Evolutionary conservation across 2,888 invertebrate genomes (phyloP).

Genomic region (Leptopilina syphax): DNA sequence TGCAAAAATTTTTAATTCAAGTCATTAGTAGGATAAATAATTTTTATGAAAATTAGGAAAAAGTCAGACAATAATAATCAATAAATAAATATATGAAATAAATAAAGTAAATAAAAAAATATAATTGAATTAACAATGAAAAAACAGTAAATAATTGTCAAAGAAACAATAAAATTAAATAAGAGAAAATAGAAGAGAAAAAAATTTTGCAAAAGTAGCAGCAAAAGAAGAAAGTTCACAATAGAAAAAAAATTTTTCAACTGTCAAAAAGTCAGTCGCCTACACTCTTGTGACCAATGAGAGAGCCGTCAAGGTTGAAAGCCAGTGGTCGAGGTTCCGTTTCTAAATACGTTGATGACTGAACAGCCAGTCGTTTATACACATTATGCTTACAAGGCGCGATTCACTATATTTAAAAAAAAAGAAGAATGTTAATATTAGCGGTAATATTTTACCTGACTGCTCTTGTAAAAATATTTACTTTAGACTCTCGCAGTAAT

Average conservation of each 20-base stretch:
- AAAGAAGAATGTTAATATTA: not conserved
- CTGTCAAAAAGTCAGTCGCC: not conserved
- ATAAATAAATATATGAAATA: no score
- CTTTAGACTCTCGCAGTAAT: not conserved
- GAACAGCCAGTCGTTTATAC: slow-evolving; percentile 19
- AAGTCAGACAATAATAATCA: no score
- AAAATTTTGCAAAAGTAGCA: not conserved
- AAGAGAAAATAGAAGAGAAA: no score
- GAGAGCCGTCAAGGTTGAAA: slow-evolving; percentile 27
- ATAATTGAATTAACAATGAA: no score
- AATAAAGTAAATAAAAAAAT: no score
- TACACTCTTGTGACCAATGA: not conserved
- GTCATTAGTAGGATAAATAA: no score
- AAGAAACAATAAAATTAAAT: no score
- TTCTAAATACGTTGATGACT: slow-evolving; percentile 67
- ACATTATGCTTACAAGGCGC: slow-evolving; percentile 17
- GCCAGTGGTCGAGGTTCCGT: slow-evolving; percentile 41
- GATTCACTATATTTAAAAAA: not conserved
- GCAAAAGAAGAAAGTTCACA: no score
- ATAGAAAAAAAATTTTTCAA: not conserved
- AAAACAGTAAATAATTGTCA: no score
- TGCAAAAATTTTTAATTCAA: no score
- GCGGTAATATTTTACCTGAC: not conserved
- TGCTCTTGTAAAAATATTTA: slow-evolving; percentile 15
- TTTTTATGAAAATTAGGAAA: no score